These are phyloP conservation scores for Archips xylosteana DNA, from an alignment of 2,888 invertebrate species.

Conservation along the genomic window DNA sequence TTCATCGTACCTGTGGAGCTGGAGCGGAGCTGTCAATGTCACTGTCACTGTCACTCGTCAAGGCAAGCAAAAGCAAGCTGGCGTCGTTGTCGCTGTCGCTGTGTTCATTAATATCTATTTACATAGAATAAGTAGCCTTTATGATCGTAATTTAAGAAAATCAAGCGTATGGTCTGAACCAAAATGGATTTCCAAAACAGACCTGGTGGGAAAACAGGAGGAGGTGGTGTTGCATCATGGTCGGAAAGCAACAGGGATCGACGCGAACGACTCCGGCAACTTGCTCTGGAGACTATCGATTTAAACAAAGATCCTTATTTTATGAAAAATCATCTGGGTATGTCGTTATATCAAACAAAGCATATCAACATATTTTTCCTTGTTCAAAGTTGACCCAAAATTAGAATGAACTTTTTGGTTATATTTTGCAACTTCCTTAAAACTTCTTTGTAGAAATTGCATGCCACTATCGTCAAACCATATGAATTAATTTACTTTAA, in stretches of 20 bases:
- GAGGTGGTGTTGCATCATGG: constrained; percentile 99
- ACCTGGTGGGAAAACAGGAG: constrained; percentile 99
- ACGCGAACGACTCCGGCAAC: constrained; percentile 96
- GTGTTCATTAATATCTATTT: constrained; percentile 1
- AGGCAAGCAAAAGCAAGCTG: too few species aligned
- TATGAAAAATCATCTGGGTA: constrained; percentile 99
- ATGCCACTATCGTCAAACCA: too few species aligned
- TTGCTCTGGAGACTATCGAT: constrained; percentile 99
- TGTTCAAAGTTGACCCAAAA: not conserved
- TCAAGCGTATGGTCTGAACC: not conserved
- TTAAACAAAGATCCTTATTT: constrained; percentile 99
- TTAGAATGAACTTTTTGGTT: not conserved
- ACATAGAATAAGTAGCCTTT: not conserved
- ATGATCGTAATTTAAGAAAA: constrained; percentile 1
- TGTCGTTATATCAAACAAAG: constrained; percentile 40
- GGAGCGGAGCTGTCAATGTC: not conserved
- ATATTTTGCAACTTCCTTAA: not conserved
- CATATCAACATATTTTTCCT: not conserved
- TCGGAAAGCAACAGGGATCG: constrained; percentile 99
- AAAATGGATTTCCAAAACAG: constrained; percentile 99
- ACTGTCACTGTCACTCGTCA: not conserved
- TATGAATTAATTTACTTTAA: not conserved
- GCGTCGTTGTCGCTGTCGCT: not conserved
- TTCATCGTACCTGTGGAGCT: too few species aligned
- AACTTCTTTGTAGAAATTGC: not conserved